Percentiles rank a stretch among this genome's conserved stretches.
phyloP scores from a whole-genome alignment of 1,140 invertebrate genomes.

The Heliconius nattereri region DNA sequence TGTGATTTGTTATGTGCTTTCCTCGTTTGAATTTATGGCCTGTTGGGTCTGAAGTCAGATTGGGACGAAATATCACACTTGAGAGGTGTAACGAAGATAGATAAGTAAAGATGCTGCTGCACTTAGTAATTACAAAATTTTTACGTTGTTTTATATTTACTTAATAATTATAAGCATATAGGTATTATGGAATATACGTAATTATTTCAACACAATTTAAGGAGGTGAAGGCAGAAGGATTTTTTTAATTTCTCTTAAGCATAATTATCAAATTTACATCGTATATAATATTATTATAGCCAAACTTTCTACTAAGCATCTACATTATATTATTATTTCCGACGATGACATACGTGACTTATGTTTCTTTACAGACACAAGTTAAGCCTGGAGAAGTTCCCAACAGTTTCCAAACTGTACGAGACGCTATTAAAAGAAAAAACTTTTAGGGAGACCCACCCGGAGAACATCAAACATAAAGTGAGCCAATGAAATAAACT shows the following conservation, averaged over 20 bases:
- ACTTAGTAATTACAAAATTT: no score
- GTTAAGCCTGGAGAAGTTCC: constrained; percentile 60
- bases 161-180: no score
- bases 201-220: no score
- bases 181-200: no score
- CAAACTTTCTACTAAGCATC: no score
- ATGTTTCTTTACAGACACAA: constrained; percentile 57
- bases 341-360: background rate
- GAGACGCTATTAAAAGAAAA: constrained; percentile 56
- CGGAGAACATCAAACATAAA: constrained; percentile 43
- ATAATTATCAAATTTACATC: no score
- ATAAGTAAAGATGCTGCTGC: background rate
- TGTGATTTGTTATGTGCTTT: constrained; percentile 35
- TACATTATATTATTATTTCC: no score
- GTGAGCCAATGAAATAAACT: constrained; percentile 24
- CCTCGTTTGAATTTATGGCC: constrained; percentile 3
- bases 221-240: no score
- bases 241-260: no score
- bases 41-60: background rate
- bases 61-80: background rate
- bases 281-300: no score
- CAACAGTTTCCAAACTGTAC: constrained; percentile 61
- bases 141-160: no score
- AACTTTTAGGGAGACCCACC: constrained; percentile 59
- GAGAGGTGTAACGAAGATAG: background rate